Percentiles rank a stretch among this genome's conserved stretches.
phyloP scores from a whole-genome alignment of 2,888 invertebrate species.

The Ornithoptera alexandrae region DNA sequence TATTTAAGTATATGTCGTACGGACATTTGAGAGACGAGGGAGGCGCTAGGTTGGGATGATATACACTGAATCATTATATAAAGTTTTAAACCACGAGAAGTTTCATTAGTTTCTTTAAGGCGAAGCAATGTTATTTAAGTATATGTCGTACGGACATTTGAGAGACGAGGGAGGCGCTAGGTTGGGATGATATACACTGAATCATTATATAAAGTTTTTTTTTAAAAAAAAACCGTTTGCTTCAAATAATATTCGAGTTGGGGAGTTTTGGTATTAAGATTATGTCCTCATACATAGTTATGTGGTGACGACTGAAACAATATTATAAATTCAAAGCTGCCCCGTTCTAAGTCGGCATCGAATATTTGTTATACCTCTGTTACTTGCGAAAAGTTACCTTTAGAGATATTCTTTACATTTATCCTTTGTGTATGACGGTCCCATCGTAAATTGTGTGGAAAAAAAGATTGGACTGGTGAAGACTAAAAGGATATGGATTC shows the following conservation, averaged over 20 bases:
- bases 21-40: too few relatives aligned
- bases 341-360: slow-evolving; percentile 43
- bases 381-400: slow-evolving; percentile 25
- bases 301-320: slow-evolving; percentile 44
- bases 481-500: slow-evolving; percentile 33
- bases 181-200: slow-evolving; percentile 1
- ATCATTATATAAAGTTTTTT: slow-evolving; percentile 17
- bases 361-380: slow-evolving; percentile 35
- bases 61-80: slow-evolving; percentile 23
- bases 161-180: too few relatives aligned
- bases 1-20: too few relatives aligned
- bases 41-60: too few relatives aligned
- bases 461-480: neutral
- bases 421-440: slow-evolving; percentile 5
- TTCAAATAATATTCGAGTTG: slow-evolving; percentile 28
- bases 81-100: too few relatives aligned
- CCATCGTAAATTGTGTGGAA: neutral
- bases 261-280: slow-evolving; percentile 64
- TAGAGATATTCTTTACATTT: slow-evolving; percentile 9
- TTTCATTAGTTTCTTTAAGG: too few relatives aligned
- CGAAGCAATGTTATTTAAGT: too few relatives aligned
- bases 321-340: slow-evolving; percentile 70
- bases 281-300: slow-evolving; percentile 57
- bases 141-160: too few relatives aligned
- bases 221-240: neutral